phyloP scores from a whole-genome alignment of 2,797 vertebrate species.

The Etheostoma perlongum region DNA sequence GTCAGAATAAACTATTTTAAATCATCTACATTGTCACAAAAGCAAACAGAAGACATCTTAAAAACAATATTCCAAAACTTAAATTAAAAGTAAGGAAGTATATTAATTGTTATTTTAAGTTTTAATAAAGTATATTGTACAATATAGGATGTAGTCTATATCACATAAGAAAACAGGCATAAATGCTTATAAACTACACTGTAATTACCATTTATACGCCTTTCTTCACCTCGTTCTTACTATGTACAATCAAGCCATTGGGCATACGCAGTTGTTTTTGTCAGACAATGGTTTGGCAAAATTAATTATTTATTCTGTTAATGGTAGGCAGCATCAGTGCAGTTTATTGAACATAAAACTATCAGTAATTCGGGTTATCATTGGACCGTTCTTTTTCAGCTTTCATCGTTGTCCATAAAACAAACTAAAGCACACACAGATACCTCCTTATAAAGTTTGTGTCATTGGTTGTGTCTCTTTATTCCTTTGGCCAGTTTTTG shows the following conservation, averaged over 20 bases:
- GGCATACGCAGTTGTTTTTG: slow-evolving; percentile 1
- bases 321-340: slow-evolving; percentile 35
- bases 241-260: neutral
- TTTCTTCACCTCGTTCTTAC: slow-evolving; percentile 16
- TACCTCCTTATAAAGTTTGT: slow-evolving; percentile 71
- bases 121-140: slow-evolving; percentile 21
- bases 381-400: slow-evolving; percentile 18
- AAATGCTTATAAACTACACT: slow-evolving; percentile 23
- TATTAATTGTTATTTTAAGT: slow-evolving; percentile 20
- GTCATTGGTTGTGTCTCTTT: slow-evolving; percentile 64
- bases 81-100: slow-evolving; percentile 23
- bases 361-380: slow-evolving; percentile 1
- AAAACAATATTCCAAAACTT: slow-evolving; percentile 11
- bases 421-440: slow-evolving; percentile 72
- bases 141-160: slow-evolving; percentile 16
- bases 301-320: slow-evolving; percentile 49
- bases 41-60: slow-evolving; percentile 7
- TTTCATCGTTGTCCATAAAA: slow-evolving; percentile 29
- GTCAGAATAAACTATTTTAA: slow-evolving; percentile 18
- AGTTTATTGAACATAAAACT: slow-evolving; percentile 36
- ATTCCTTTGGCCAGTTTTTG: slow-evolving; percentile 68
- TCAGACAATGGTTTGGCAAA: neutral
- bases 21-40: slow-evolving; percentile 12
- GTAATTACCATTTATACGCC: slow-evolving; percentile 17
- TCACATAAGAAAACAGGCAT: slow-evolving; percentile 30